These are phyloP conservation scores for Cherax destructor DNA, from an alignment of 1,140 invertebrate genomes.

Conservation along the genomic window DNA sequence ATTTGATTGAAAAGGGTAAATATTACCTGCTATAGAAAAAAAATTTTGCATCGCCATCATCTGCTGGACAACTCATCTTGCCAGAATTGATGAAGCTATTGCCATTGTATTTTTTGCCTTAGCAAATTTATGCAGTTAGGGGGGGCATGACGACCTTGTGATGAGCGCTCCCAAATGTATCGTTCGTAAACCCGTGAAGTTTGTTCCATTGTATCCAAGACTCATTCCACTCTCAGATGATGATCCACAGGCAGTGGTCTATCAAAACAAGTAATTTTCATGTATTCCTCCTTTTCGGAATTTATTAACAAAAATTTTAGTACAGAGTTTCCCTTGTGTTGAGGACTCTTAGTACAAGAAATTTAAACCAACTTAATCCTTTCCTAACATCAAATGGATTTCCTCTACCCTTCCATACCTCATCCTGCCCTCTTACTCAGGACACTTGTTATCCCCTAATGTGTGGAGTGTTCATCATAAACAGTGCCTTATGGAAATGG, in stretches of 20 bases:
- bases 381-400: too few relatives aligned
- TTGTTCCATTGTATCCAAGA: slow-evolving; percentile 91
- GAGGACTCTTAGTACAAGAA: too few relatives aligned
- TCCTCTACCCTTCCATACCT: too few relatives aligned
- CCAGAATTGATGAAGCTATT: slow-evolving; percentile 98
- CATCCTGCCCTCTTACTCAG: too few relatives aligned
- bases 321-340: too few relatives aligned
- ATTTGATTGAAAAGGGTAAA: slow-evolving; percentile 84
- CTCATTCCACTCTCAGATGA: slow-evolving; percentile 86
- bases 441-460: too few relatives aligned
- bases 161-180: slow-evolving; percentile 93
- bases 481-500: too few relatives aligned
- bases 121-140: slow-evolving; percentile 90
- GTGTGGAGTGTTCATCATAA: too few relatives aligned
- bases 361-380: too few relatives aligned
- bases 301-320: too few relatives aligned
- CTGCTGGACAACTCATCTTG: slow-evolving; percentile 95
- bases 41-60: slow-evolving; percentile 93
- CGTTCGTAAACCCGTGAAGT: slow-evolving; percentile 87
- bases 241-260: slow-evolving; percentile 53
- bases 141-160: slow-evolving; percentile 86
- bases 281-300: too few relatives aligned
- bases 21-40: slow-evolving; percentile 94
- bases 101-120: slow-evolving; percentile 93
- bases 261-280: too few relatives aligned